Evolutionary conservation across 1,140 invertebrate genomes (phyloP), one percentile per base, ranked within the genome.

Genomic region (Augochlora pura): DNA sequence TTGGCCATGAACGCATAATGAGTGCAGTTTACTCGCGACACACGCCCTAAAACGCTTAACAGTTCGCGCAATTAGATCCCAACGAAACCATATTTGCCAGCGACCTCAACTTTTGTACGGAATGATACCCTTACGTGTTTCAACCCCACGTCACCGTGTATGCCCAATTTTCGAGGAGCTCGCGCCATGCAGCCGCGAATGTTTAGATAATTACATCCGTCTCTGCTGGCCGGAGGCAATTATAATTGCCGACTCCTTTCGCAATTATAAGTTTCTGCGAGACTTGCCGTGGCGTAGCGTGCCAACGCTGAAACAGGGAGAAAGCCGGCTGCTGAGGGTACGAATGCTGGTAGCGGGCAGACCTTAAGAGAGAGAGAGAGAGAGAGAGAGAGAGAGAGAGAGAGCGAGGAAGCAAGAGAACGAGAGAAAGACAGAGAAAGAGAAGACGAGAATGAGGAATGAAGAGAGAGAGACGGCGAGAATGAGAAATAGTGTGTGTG

Each of bases 161-260:
- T 12, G 70, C 70, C 77, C 70, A 73, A 73, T 73, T 66, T 67
- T 79, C 77, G 42, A 70, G 60, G 69, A 9, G 62, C 65, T 65
- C 76, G 65, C 81, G 80, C 39, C 79, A 64, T 81, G 71, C 69
- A 79, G 82, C 81, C 86, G 72, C 86, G 85, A 90, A 85, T 91
- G 87, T 91, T 90, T 83, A 87, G 88, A 92, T 92, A 90, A 91
- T 92, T 92, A 91, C 89, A 87, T 88, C 87, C 88, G 90, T 90
- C 90, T 90, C 87, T 77, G 85, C 82, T 83, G 85, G 80, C 77
- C 81, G 79, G 85, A 86, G 88, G 92, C 92, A 93, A 93, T 93
- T 93, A 93, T 93, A 93, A 93, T 93, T 92, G 92, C 91, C 90
- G 88, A 89, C 92, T 93, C 92, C 92, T 93, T 93, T 93, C 87